phyloP scores from a whole-genome alignment of 2,888 invertebrate species.

The Polydrusus tereticollis region DNA sequence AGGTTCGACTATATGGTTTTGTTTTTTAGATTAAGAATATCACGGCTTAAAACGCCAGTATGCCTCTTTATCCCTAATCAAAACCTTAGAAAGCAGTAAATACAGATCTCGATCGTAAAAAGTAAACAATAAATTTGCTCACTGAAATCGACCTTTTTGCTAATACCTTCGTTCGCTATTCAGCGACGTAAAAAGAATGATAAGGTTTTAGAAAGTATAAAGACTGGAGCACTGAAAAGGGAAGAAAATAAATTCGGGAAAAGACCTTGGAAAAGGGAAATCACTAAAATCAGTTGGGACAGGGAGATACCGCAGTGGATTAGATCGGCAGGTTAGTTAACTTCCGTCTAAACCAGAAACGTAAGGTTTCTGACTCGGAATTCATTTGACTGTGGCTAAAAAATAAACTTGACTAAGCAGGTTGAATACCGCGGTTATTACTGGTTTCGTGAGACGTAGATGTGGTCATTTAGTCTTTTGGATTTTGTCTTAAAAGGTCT shows the following conservation, averaged over 20 bases:
- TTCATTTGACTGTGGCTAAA: too few species aligned
- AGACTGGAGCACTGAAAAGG: conserved; percentile 31
- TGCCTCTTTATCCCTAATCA: neutral
- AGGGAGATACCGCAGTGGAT: conserved; percentile 30
- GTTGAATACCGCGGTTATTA: too few species aligned
- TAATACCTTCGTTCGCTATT: conserved; percentile 31
- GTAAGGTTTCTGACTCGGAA: neutral
- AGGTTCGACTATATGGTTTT: too few species aligned
- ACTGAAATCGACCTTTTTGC: conserved; percentile 19
- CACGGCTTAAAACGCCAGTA: too few species aligned
- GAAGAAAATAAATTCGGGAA: conserved; percentile 31
- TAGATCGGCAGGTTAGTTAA: conserved; percentile 16
- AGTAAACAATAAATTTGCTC: conserved; percentile 31
- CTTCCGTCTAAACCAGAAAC: neutral
- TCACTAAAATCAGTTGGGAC: conserved; percentile 30
- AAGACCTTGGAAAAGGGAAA: conserved; percentile 6
- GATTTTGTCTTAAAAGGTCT: too few species aligned
- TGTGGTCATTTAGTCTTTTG: too few species aligned
- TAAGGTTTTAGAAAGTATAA: conserved; percentile 38
- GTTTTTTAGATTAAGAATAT: too few species aligned
- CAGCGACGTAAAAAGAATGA: conserved; percentile 21
- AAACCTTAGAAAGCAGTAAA: neutral
- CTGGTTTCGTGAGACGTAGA: too few species aligned
- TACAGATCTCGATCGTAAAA: conserved; percentile 10
- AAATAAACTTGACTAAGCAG: too few species aligned